A percentile compares a stretch with the other conserved stretches of the same genome.
These are phyloP conservation scores for Melipona bicolor DNA, from an alignment of 2,888 invertebrate species.

Conservation along the genomic window DNA sequence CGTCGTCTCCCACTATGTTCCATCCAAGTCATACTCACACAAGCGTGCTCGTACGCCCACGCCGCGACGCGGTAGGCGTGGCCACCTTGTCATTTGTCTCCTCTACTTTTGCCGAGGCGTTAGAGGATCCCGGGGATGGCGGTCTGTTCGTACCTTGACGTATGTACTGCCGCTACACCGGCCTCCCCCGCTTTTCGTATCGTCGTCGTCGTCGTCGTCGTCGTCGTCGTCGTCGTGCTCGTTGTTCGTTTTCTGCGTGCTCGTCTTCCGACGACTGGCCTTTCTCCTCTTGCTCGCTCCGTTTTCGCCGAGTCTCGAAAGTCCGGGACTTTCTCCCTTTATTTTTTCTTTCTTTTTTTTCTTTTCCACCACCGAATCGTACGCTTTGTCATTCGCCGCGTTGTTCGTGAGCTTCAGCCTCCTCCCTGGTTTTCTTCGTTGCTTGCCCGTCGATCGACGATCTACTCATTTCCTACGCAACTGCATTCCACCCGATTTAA, in stretches of 20 bases:
- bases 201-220: slow-evolving; percentile 18
- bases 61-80: slow-evolving; percentile 77
- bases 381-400: slow-evolving; percentile 50
- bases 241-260: slow-evolving; percentile 62
- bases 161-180: slow-evolving; percentile 75
- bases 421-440: slow-evolving; percentile 12
- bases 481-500: not conserved
- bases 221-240: slow-evolving; percentile 43
- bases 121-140: slow-evolving; percentile 74
- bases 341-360: no score
- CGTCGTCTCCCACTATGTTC: slow-evolving; percentile 56
- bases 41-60: slow-evolving; percentile 75
- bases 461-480: not conserved
- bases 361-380: slow-evolving; percentile 33
- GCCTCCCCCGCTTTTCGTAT: slow-evolving; percentile 58
- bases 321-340: slow-evolving; percentile 22
- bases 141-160: slow-evolving; percentile 75
- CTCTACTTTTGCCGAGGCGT: slow-evolving; percentile 73
- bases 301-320: not conserved
- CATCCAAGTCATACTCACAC: slow-evolving; percentile 68
- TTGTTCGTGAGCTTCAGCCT: slow-evolving; percentile 1
- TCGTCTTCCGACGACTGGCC: slow-evolving; percentile 37
- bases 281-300: slow-evolving; percentile 10
- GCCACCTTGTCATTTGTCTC: slow-evolving; percentile 80
- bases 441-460: not conserved